Percentiles rank a stretch among this genome's conserved stretches.
phyloP scores from a whole-genome alignment of 2,888 invertebrate genomes.

The Polylopha cassiicola region DNA sequence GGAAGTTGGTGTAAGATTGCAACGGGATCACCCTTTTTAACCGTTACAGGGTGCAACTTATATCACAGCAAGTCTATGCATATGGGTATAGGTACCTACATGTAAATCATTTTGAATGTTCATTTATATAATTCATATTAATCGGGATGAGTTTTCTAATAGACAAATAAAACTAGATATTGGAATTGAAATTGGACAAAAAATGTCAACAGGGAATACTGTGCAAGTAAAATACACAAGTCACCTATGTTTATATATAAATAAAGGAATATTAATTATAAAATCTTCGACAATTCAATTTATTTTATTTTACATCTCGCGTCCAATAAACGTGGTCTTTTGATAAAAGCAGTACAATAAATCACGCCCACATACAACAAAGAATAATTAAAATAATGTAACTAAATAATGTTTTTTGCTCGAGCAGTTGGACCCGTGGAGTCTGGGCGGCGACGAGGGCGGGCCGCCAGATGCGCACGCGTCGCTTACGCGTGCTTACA shows the following conservation, averaged over 20 bases:
- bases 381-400: conserved; percentile 30
- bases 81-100: no score
- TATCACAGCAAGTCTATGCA: conserved; percentile 5
- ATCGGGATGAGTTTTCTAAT: no score
- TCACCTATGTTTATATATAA: no score
- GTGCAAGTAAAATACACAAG: no score
- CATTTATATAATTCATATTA: no score
- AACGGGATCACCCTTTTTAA: conserved; percentile 61
- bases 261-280: no score
- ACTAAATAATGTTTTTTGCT: conserved; percentile 39
- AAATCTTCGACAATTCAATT: no score
- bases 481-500: conserved; percentile 33
- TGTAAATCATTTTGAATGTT: no score
- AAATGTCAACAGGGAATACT: no score
- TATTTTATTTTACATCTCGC: no score
- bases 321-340: background rate
- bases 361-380: conserved; percentile 10
- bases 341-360: background rate
- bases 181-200: no score
- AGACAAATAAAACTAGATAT: no score
- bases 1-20: conserved; percentile 70
- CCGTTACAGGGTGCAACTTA: conserved; percentile 24
- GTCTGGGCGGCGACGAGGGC: conserved; percentile 54
- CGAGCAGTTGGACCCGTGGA: conserved; percentile 42
- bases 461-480: conserved; percentile 59